Evolutionary conservation across 2,797 vertebrate species (phyloP).

Genomic region (Sebastes umbrosus): DNA sequence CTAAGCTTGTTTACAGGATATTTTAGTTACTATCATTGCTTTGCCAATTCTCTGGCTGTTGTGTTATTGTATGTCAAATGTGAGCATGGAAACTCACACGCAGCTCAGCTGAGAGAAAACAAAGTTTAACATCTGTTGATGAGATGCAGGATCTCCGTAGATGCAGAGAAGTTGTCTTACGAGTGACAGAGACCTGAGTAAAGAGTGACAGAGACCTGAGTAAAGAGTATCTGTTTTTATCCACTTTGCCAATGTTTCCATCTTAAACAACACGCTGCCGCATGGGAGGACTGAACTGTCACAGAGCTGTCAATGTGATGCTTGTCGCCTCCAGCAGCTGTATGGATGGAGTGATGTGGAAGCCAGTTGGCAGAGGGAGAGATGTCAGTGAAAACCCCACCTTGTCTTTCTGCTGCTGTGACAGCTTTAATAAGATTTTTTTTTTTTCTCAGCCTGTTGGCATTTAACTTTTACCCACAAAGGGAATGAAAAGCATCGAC

Average conservation of each 20-base stretch:
- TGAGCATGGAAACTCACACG: not conserved
- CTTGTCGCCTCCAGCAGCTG: conserved; percentile 50
- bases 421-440: not conserved
- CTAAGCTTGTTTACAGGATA: too few species aligned
- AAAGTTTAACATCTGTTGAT: not conserved
- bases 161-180: not conserved
- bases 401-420: not conserved
- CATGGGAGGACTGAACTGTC: conserved; percentile 36
- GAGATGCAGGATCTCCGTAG: not conserved
- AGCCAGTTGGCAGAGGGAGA: conserved; percentile 2
- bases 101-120: not conserved
- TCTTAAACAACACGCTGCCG: conserved; percentile 14
- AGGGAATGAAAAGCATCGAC: not conserved
- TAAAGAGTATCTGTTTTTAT: conserved; percentile 21
- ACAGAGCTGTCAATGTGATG: conserved; percentile 41
- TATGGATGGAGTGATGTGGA: conserved; percentile 11
- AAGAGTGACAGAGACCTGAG: conserved; percentile 17
- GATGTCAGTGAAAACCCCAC: not conserved
- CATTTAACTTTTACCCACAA: not conserved
- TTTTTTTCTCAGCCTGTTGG: not conserved
- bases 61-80: not conserved
- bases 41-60: not conserved
- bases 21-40: not conserved
- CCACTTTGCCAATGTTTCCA: conserved; percentile 16
- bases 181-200: conserved; percentile 12